Base-by-base conservation (phyloP, 2,888 invertebrate species). In the Cosmia trapezina region DNA sequence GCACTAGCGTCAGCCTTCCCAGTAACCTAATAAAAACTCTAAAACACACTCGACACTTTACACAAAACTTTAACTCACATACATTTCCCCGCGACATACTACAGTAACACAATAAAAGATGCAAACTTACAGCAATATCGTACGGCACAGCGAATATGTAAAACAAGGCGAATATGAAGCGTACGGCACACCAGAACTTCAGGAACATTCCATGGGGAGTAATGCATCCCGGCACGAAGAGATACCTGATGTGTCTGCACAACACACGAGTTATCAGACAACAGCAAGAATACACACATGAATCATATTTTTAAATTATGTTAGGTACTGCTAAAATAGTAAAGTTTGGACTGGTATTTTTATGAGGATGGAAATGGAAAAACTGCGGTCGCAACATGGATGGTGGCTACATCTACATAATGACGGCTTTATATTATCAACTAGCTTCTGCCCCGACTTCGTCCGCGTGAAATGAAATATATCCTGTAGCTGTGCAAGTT, bases 181-280 rank as follows among this genome's bases (percentile, higher is more conserved):
- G 89, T 22, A 96, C 53, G 0, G 88, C 61, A 69, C 95, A 96
- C 96, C 96, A 96, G 43, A 93, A 78, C 86, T 95, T 95, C 63
- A 96, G 84, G 79, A 96, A 96, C 60, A 94, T 87, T 28, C 96
- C 96, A 73, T 96, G 91, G n/a, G 96, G 96, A 54, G 95, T 95
- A 60, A 96, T 94, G 66, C 92, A 91, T 37, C 91, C 89, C 0
- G 95, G 95, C 62, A 96, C n/a, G 72, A 96, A 94, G 41, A 96
- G 67, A 69, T 93, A 96, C 77, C 91, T 88, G 33, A 96, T 65
- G 75, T 92, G 91, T 80, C 94, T 95, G 88, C 47, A 70, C 28
- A 76, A 70, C 41, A 80, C 68, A 66, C 49, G 41, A 59, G 56
- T 47, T 81, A 76, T 72, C 67, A 81, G 60, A 66, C 60, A 54